These are phyloP conservation scores for Callyntrura guangdongensis DNA, from an alignment of 2,888 invertebrate genomes.

Conservation along the genomic window DNA sequence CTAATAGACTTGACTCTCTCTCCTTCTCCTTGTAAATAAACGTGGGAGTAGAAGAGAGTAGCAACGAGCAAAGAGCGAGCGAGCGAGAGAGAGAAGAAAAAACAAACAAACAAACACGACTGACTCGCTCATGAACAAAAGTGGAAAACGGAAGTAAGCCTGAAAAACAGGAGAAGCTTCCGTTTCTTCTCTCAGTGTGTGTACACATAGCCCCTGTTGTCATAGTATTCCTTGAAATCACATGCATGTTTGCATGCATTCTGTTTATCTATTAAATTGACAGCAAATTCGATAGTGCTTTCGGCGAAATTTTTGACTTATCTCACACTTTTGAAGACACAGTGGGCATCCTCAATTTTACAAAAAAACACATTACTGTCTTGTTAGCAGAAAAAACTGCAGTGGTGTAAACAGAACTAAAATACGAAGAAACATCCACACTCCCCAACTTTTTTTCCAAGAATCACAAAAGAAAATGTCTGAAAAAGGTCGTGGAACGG, in stretches of 20 bases:
- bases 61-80: background rate
- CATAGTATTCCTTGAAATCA: background rate
- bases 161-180: conserved; percentile 28
- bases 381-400: background rate
- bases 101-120: background rate
- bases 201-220: background rate
- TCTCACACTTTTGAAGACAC: background rate
- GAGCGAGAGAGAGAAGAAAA: background rate
- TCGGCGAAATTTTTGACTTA: background rate
- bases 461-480: conserved; percentile 54
- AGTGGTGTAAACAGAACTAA: background rate
- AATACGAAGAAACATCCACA: background rate
- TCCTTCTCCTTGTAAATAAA: conserved; percentile 31
- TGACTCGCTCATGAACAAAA: conserved; percentile 19
- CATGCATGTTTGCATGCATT: background rate
- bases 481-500: conserved; percentile 66
- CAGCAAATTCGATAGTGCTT: background rate
- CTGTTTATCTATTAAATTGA: background rate
- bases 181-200: background rate
- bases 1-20: background rate
- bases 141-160: conserved; percentile 43
- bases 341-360: background rate
- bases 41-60: conserved; percentile 30
- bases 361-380: background rate
- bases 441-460: no score